Evolutionary conservation across 2,113 vertebrate species (phyloP).

Genomic region (Rhinolophus ferrumequinum): DNA sequence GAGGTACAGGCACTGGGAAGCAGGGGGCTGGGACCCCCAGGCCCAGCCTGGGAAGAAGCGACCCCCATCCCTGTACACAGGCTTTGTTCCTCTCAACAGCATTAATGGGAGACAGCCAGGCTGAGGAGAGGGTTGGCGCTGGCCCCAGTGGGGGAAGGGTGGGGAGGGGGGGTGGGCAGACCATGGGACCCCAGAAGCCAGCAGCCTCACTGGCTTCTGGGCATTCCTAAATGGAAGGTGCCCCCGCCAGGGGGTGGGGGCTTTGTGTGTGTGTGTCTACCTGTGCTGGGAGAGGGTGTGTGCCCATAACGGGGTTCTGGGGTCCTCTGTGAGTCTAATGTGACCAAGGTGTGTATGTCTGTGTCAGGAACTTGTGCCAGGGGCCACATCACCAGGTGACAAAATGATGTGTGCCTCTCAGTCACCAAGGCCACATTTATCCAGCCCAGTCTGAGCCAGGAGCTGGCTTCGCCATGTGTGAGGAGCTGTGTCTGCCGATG

Average conservation of each 20-base stretch:
- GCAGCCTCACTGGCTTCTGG: not conserved
- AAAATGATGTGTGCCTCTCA: not conserved
- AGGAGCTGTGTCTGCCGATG: not conserved
- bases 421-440: not conserved
- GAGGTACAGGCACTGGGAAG: not conserved
- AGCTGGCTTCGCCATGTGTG: not conserved
- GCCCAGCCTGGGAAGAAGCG: not conserved
- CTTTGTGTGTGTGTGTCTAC: conserved; percentile 18
- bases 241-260: not conserved
- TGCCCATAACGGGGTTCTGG: not conserved
- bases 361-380: conserved; percentile 32
- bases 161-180: not conserved
- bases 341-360: not conserved
- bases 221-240: not conserved
- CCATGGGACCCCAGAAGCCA: not conserved
- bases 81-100: conserved; percentile 74
- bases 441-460: not conserved
- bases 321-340: not conserved
- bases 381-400: conserved; percentile 28
- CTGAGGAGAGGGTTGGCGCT: conserved; percentile 39
- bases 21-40: not conserved
- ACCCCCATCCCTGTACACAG: not conserved
- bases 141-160: conserved; percentile 36
- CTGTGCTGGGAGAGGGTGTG: not conserved
- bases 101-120: conserved; percentile 53